phyloP scores from a whole-genome alignment of 2,888 invertebrate species.

The Drosophila gaucha region DNA sequence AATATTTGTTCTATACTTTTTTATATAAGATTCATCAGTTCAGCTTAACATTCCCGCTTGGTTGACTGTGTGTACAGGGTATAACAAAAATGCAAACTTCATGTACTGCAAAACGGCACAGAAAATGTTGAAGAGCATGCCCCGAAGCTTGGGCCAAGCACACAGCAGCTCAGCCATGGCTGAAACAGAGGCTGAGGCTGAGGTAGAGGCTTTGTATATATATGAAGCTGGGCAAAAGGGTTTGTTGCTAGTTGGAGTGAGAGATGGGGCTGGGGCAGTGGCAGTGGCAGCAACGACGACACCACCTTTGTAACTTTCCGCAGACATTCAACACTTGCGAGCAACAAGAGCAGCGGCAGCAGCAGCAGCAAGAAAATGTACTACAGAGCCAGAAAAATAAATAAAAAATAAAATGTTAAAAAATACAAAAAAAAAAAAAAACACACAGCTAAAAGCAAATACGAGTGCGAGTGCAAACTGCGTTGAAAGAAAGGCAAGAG shows the following conservation, averaged over 20 bases:
- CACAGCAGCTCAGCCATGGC: constrained; percentile 29
- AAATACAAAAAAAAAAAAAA: constrained; percentile 16
- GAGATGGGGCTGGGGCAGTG: background rate
- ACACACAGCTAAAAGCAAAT: constrained; percentile 47
- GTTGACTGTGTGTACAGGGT: constrained; percentile 17
- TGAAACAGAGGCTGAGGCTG: constrained; percentile 20
- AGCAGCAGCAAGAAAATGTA: constrained; percentile 50
- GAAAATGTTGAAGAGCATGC: constrained; percentile 68
- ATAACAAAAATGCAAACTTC: constrained; percentile 66
- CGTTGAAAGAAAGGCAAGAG: constrained; percentile 48
- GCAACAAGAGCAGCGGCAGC: constrained; percentile 50
- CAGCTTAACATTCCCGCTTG: background rate
- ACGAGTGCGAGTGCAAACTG: constrained; percentile 42
- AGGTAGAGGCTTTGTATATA: constrained; percentile 3
- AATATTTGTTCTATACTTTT: too few relatives aligned
- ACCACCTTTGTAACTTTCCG: constrained; percentile 71
- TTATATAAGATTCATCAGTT: background rate
- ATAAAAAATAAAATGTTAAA: constrained; percentile 28
- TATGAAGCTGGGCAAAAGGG: constrained; percentile 7
- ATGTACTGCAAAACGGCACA: constrained; percentile 65
- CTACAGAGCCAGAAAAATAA: constrained; percentile 40
- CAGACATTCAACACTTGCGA: constrained; percentile 73
- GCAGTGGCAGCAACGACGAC: constrained; percentile 39
- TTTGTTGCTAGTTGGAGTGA: background rate
- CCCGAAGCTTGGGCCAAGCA: constrained; percentile 39